Conservation (phyloP, 64 coral and sea anemone genomes). For the Exaiptasia diaphana region DNA sequence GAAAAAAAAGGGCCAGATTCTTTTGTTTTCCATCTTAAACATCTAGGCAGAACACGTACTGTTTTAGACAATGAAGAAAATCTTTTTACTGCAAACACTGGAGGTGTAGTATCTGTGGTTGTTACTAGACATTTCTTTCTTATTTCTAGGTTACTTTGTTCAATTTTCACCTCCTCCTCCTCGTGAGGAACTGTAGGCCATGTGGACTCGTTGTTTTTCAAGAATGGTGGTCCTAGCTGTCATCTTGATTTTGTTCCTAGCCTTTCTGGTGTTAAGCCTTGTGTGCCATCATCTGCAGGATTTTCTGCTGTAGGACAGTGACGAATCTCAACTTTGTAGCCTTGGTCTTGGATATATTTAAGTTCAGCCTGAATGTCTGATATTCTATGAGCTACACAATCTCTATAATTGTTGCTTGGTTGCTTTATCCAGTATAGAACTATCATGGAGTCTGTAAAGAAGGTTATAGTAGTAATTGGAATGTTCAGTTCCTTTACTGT, state of each 20-base stretch:
- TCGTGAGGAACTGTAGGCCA: too few species aligned
- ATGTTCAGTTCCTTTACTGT: background rate
- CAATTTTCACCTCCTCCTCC: too few species aligned
- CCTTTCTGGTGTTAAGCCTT: background rate
- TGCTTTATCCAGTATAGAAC: background rate
- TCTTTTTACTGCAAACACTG: too few species aligned
- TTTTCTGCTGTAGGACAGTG: background rate
- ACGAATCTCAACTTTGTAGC: background rate
- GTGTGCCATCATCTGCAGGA: slow-evolving; percentile 27
- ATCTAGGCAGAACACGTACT: too few species aligned
- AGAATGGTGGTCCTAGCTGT: too few species aligned
- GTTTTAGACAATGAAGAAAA: too few species aligned
- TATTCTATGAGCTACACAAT: background rate
- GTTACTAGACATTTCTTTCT: too few species aligned
- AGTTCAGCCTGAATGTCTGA: background rate
- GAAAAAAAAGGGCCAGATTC: too few species aligned
- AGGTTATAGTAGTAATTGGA: background rate
- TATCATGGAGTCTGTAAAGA: slow-evolving; percentile 3
- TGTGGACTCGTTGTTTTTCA: too few species aligned
- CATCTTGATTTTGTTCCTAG: background rate
- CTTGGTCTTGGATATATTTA: background rate
- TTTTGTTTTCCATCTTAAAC: too few species aligned
- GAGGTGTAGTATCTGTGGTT: too few species aligned
- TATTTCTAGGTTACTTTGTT: too few species aligned
- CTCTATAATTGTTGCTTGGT: background rate